Conservation (phyloP, 2,888 invertebrate genomes). For the Drosophila siamana region DNA sequence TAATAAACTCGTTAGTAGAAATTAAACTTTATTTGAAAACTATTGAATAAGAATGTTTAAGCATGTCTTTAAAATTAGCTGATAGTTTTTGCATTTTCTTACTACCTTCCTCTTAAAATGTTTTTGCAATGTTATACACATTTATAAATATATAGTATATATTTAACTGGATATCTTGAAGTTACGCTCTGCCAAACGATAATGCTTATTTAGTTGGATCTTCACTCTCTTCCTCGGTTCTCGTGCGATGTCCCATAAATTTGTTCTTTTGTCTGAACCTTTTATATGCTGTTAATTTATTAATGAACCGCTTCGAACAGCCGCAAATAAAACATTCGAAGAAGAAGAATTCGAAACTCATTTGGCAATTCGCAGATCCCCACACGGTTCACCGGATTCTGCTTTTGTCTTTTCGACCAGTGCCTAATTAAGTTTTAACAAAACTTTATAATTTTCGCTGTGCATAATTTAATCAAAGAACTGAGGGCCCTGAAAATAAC, state of each 20-base stretch:
- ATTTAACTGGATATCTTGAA: background rate
- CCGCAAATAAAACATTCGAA: slow-evolving; percentile 29
- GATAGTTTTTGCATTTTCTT: no score
- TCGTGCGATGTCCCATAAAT: slow-evolving; percentile 51
- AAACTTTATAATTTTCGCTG: slow-evolving; percentile 74
- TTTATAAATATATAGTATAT: background rate
- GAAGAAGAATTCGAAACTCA: slow-evolving; percentile 32
- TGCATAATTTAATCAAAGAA: slow-evolving; percentile 63
- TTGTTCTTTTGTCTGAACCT: slow-evolving; percentile 52
- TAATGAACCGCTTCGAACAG: slow-evolving; percentile 66
- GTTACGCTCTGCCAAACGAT: background rate
- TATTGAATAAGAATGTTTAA: background rate
- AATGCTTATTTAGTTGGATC: slow-evolving; percentile 1
- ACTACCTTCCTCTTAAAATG: no score
- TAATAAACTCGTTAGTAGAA: no score
- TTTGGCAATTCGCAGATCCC: slow-evolving; percentile 51
- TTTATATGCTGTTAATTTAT: slow-evolving; percentile 73
- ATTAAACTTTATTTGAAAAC: background rate
- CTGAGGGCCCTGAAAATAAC: background rate
- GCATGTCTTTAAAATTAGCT: no score
- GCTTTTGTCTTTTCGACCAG: slow-evolving; percentile 51
- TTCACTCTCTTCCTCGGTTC: slow-evolving; percentile 21
- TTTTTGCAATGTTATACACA: no score
- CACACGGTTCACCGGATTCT: slow-evolving; percentile 36
- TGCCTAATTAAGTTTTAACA: slow-evolving; percentile 77